A percentile compares a stretch with the other conserved stretches of the same genome.
Conservation (phyloP, 2,797 vertebrate genomes). For the Eulemur coronatus region DNA sequence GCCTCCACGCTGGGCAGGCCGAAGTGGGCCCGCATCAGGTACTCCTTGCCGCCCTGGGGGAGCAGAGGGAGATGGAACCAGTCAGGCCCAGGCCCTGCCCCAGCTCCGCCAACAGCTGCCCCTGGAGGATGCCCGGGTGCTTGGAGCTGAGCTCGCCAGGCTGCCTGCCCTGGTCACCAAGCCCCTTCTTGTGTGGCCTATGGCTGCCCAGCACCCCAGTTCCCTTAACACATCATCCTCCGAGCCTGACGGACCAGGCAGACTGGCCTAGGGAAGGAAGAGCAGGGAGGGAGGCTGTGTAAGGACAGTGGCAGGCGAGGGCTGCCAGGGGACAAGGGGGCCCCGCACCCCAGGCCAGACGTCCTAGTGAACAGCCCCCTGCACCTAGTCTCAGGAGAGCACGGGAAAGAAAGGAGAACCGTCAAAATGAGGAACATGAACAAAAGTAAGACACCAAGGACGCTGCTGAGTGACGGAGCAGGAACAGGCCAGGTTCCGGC, state of each 20-base stretch:
- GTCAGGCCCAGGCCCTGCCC: not conserved
- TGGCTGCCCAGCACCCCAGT: not conserved
- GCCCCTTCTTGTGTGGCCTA: not conserved
- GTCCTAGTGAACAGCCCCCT: fast-evolving
- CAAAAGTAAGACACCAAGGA: not conserved
- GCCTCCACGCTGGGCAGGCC: slow-evolving; percentile 98
- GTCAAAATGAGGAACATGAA: not conserved
- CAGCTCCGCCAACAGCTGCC: not conserved
- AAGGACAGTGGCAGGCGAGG: not conserved
- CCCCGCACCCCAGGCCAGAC: not conserved
- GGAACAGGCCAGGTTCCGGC: not conserved
- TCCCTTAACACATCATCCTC: not conserved
- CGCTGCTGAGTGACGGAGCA: fast-evolving
- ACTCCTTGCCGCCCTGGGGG: slow-evolving; percentile 96
- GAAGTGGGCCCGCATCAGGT: slow-evolving; percentile 98
- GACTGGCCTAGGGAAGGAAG: not conserved
- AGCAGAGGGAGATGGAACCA: not conserved
- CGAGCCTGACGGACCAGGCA: not conserved
- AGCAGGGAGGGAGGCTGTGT: fast-evolving
- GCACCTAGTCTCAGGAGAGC: fast-evolving
- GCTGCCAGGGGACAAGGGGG: not conserved
- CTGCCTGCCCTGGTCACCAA: not conserved
- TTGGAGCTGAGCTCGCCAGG: not conserved
- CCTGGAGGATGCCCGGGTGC: not conserved
- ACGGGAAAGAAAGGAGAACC: not conserved